Evolutionary conservation across 1,140 invertebrate genomes (phyloP), one percentile per base, ranked within the genome.

Genomic region (Phymorhynchus buccinoides): DNA sequence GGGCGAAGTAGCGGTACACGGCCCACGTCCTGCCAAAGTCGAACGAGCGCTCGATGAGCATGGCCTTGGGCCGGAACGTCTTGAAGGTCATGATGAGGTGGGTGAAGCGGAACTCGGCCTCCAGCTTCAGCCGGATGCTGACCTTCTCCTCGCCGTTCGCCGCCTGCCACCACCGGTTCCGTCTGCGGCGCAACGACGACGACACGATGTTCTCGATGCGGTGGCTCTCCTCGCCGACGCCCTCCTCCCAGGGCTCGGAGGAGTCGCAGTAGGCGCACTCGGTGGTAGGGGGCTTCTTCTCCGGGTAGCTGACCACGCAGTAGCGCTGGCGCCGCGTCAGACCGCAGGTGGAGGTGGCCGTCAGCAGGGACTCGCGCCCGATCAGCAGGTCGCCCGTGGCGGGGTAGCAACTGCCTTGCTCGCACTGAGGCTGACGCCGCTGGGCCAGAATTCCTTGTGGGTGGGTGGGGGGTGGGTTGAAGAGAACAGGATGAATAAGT

Each of bases 241-340:
- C 86, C 30, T 89, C 84, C n/a, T 93, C 91, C 52, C 91, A 93
- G 0, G 89, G 87, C 68, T 89, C 94, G 77, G 95, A 93, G 2
- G 97, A 97, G 92, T 99, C 97, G 93, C 99, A 99, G 91, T 96
- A 96, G 94, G 99, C 99, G 94, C 99, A 99, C 93, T 99, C 99
- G 89, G 98, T 98, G 73, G 95, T n/a, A n/a, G n/a, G n/a, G n/a
- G n/a, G n/a, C n/a, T n/a, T 94, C 71, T 99, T 90, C 44, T 93
- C 97, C 86, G 99, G 95, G 95, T 99, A 97, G 12, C 98, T 99
- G 14, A 99, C 97, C 88, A 99, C 99, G 94, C 99, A 99, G 94
- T 97, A 99, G 77, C 96, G 95, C 93, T 99, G 95, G 88, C 94
- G 90, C 62, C 82, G 88, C 3, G 94, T 89, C 0, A 97, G 91